These are phyloP conservation scores for Synodontis membranacea DNA, from an alignment of 2,113 vertebrate genomes.

Conservation along the genomic window DNA sequence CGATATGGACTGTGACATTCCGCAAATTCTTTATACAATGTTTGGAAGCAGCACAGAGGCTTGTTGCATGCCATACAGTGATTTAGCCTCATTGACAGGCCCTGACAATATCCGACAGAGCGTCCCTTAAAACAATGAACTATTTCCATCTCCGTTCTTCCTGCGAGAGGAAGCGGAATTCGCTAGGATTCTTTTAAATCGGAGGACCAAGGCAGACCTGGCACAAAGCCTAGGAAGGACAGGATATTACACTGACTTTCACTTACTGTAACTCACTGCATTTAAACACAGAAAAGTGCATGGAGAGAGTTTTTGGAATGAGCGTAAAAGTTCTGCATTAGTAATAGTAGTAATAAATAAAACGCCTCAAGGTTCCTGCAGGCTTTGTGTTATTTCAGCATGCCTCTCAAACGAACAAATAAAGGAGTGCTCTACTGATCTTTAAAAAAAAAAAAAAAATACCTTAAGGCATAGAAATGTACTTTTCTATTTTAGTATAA, in stretches of 20 bases:
- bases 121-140: conserved; percentile 47
- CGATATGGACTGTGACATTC: neutral
- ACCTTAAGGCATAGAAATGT: neutral
- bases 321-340: neutral
- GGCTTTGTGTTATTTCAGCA: neutral
- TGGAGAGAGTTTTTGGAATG: neutral
- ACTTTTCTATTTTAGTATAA: too few relatives aligned
- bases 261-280: neutral
- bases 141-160: conserved; percentile 41
- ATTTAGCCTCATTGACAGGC: conserved; percentile 40
- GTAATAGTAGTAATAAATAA: neutral
- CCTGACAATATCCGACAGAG: conserved; percentile 32
- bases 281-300: neutral
- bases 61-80: conserved; percentile 17
- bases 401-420: neutral
- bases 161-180: conserved; percentile 14
- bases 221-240: neutral
- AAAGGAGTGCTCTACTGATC: neutral
- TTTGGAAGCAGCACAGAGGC: conserved; percentile 34
- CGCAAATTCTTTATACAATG: conserved; percentile 33
- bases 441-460: neutral
- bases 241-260: neutral
- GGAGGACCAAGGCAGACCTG: neutral
- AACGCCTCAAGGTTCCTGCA: neutral
- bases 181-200: conserved; percentile 41